Evolutionary conservation across 2,888 invertebrate genomes (phyloP).

Genomic region (Heliconius erato): DNA sequence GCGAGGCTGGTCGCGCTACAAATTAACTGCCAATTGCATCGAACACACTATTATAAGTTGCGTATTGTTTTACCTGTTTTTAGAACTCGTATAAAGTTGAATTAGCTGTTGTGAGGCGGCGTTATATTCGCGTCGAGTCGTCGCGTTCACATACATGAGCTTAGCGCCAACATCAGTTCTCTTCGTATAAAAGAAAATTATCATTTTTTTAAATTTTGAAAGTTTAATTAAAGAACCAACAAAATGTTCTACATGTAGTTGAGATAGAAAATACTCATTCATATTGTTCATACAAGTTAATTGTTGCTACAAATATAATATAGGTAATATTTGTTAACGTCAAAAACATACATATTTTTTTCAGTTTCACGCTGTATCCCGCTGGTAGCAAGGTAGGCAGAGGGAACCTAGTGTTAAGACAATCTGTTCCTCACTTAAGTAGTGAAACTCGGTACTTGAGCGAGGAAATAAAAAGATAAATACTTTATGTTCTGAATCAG

Average conservation of each 20-base stretch:
- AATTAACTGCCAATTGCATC: slow-evolving; percentile 85
- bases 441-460: no score
- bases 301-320: neutral
- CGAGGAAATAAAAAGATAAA: no score
- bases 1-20: slow-evolving; percentile 69
- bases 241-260: neutral
- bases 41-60: slow-evolving; percentile 84
- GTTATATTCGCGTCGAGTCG: slow-evolving; percentile 45
- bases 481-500: no score
- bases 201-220: neutral
- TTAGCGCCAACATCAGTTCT: neutral
- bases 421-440: no score
- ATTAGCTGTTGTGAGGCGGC: slow-evolving; percentile 61
- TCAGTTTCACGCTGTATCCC: no score
- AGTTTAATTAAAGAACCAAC: neutral
- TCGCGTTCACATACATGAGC: slow-evolving; percentile 34
- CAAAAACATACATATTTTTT: no score
- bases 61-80: slow-evolving; percentile 80
- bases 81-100: slow-evolving; percentile 72
- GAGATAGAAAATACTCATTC: neutral
- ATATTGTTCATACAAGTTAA: neutral
- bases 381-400: no score
- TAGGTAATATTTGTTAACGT: neutral
- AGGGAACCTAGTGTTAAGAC: no score
- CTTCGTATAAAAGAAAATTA: slow-evolving; percentile 10